Base-by-base conservation (phyloP, 2,797 vertebrate genomes). In the Poliocrania exsul region DNA sequence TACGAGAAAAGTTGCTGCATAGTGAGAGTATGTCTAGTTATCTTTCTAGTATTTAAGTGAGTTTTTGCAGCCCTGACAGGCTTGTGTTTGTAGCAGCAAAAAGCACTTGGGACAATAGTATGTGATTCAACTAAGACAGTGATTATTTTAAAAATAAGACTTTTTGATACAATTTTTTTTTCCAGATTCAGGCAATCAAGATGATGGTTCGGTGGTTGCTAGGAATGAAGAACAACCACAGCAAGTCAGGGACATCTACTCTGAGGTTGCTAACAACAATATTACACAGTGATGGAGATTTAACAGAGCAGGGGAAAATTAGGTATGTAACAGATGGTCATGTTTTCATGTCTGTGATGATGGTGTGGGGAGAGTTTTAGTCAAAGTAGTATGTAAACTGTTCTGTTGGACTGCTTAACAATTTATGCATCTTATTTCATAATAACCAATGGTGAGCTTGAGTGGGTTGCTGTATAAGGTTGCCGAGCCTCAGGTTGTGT, bases 161-260 rank as follows among this genome's bases (percentile, higher is more conserved):
- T 60, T 79, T 44, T n/a, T 31, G 26, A 28, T 93, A 18, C 84
- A 6, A 47, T 16, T 81, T 96, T 29, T 95, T 44, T 81, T 71
- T 95, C 75, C 93, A 99, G 99, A 99, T 99, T 90, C 99, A 99
- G 94, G 99, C 99, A 74, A 99, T 99, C 93, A 99, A 99, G 97
- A 98, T 99, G 98, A 99, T 99, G 99, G 99, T 99, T 92, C 98
- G 99, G 72, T 99, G 99, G 99, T 95, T 99, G 75, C 95, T 99
- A n/a, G 99, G 99, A 84, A 99, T 99, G 98, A 99, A 99, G 97
- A 99, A 99, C 97, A 99, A 99, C 95, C 99, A 99, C 97, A 99
- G 99, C 97, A 99, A 99, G 97, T 99, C 99, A 5, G 99, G 99
- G 73, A 99, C 99, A 83, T 99, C 99, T 94, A 99, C 99, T 79